Evolutionary conservation across 2,888 invertebrate species (phyloP).

Genomic region (Drosophila fulvimacula): DNA sequence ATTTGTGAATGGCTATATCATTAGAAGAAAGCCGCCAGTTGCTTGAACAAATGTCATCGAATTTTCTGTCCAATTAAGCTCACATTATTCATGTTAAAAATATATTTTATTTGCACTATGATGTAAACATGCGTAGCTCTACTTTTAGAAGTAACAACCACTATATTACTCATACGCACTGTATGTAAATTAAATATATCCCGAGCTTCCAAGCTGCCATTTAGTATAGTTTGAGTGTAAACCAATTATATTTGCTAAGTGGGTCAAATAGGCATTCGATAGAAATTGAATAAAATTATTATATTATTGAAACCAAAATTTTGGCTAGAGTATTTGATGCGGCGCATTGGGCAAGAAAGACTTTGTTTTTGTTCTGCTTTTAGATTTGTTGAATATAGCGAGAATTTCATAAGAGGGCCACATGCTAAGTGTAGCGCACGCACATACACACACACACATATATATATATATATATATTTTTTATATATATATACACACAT

Average conservation of each 20-base stretch:
- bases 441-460: neutral
- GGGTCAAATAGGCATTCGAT: too few relatives aligned
- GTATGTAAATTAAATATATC: neutral
- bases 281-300: too few relatives aligned
- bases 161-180: neutral
- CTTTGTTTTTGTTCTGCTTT: neutral
- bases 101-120: neutral
- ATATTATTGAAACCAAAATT: neutral
- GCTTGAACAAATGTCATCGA: too few relatives aligned
- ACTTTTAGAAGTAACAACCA: neutral
- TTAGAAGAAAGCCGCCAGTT: too few relatives aligned
- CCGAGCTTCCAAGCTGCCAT: too few relatives aligned
- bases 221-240: too few relatives aligned
- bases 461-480: neutral
- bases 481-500: neutral
- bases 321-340: neutral
- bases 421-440: conserved; percentile 13
- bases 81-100: neutral
- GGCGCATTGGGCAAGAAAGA: neutral
- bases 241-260: too few relatives aligned
- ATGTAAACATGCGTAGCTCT: neutral
- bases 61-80: too few relatives aligned
- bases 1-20: too few relatives aligned
- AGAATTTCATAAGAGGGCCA: conserved; percentile 29
- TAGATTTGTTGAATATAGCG: conserved; percentile 1